Evolutionary conservation across 2,888 invertebrate genomes (phyloP).

Genomic region (Yponomeuta malinellus): DNA sequence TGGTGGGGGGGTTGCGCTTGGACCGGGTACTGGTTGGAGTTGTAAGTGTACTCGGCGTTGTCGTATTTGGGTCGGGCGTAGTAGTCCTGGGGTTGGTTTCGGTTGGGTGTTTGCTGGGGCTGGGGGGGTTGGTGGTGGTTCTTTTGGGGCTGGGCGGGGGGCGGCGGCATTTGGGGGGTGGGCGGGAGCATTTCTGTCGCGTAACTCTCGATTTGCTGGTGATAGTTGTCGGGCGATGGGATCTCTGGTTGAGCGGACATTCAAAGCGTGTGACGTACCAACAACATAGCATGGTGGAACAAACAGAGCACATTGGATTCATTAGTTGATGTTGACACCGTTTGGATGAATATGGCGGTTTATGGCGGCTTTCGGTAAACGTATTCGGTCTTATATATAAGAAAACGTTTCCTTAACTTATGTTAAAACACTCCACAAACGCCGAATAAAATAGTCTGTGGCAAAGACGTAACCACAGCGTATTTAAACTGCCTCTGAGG

Average conservation of each 20-base stretch:
- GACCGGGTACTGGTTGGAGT: constrained; percentile 23
- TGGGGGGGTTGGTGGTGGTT: constrained; percentile 59
- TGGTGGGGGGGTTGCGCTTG: constrained; percentile 20
- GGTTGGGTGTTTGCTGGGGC: constrained; percentile 26
- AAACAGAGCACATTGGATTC: constrained; percentile 28
- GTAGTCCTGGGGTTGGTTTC: constrained; percentile 21
- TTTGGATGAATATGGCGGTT: neutral
- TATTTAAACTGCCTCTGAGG: too few species aligned
- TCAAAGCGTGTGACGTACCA: constrained; percentile 1
- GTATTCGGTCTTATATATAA: too few species aligned
- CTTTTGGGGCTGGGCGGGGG: constrained; percentile 54
- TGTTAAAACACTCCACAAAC: too few species aligned
- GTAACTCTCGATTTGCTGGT: constrained; percentile 69
- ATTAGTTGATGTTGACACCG: constrained; percentile 33
- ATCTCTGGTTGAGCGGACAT: constrained; percentile 38
- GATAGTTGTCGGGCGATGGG: constrained; percentile 57
- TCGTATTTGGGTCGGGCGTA: constrained; percentile 24
- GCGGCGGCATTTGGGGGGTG: constrained; percentile 28
- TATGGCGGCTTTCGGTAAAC: too few species aligned
- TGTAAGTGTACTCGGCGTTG: constrained; percentile 20
- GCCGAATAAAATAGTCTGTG: too few species aligned
- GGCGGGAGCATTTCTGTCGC: constrained; percentile 63
- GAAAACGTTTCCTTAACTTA: too few species aligned
- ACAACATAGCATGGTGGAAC: constrained; percentile 21
- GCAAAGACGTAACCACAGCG: too few species aligned